These are phyloP conservation scores for Rhorus exstirpatorius DNA, from an alignment of 2,888 invertebrate genomes.

Conservation along the genomic window DNA sequence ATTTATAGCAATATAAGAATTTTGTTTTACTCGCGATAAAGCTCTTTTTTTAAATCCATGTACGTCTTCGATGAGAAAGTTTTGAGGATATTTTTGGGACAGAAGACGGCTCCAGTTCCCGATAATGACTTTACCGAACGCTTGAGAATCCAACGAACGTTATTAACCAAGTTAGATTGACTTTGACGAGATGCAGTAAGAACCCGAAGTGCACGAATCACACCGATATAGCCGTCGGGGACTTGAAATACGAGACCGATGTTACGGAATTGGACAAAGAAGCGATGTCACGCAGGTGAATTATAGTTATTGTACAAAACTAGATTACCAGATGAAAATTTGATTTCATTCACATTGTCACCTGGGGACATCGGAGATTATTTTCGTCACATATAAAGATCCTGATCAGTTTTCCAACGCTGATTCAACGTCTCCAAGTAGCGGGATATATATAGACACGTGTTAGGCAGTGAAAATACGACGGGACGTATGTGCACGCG, in stretches of 20 bases:
- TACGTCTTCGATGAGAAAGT: neutral
- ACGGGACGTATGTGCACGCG: slow-evolving; percentile 22
- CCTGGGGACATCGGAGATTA: slow-evolving; percentile 17
- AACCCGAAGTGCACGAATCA: slow-evolving; percentile 47
- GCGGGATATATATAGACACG: slow-evolving; percentile 14
- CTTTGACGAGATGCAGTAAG: slow-evolving; percentile 51
- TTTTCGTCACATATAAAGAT: slow-evolving; percentile 40
- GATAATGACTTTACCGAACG: neutral
- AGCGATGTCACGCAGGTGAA: slow-evolving; percentile 49
- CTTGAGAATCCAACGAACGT: slow-evolving; percentile 41
- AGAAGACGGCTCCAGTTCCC: neutral
- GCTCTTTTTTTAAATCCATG: neutral
- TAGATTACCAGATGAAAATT: slow-evolving; percentile 6
- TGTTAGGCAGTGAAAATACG: slow-evolving; percentile 39
- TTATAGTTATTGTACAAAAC: neutral
- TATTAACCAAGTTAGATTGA: slow-evolving; percentile 53
- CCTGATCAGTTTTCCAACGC: slow-evolving; percentile 29
- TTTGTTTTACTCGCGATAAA: neutral
- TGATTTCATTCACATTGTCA: slow-evolving; percentile 11
- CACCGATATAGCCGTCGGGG: slow-evolving; percentile 36
- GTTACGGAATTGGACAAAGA: slow-evolving; percentile 34
- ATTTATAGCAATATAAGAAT: neutral
- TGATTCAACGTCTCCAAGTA: slow-evolving; percentile 33
- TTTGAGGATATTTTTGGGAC: neutral
- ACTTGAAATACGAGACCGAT: slow-evolving; percentile 38